phyloP scores from a whole-genome alignment of 1,140 invertebrate genomes.

The Diabrotica undecimpunctata region DNA sequence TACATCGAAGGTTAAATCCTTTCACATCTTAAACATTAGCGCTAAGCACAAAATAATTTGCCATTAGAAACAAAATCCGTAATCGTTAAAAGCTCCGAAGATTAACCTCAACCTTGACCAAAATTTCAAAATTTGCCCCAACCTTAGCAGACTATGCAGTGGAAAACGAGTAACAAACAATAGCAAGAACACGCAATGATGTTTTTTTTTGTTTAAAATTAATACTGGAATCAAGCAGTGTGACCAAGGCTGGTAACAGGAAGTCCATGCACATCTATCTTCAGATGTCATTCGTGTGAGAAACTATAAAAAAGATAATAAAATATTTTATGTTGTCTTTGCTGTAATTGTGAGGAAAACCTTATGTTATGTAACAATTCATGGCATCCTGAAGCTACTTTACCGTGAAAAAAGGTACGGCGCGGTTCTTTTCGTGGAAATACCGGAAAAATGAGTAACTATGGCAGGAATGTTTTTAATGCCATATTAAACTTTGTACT shows the following conservation, averaged over 20 bases:
- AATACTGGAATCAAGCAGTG: conserved; percentile 39
- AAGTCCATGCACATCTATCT: conserved; percentile 44
- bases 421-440: background rate
- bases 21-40: too few relatives aligned
- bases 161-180: conserved; percentile 12
- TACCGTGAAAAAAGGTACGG: background rate
- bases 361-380: conserved; percentile 23
- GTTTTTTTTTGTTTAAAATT: conserved; percentile 36
- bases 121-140: too few relatives aligned
- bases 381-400: background rate
- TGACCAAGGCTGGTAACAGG: conserved; percentile 45
- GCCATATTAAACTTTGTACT: too few relatives aligned
- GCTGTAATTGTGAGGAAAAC: conserved; percentile 30
- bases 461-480: too few relatives aligned
- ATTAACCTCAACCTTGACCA: too few relatives aligned
- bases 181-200: conserved; percentile 22
- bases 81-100: too few relatives aligned
- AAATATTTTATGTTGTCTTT: conserved; percentile 28
- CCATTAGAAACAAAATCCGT: too few relatives aligned
- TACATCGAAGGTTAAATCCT: too few relatives aligned
- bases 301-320: conserved; percentile 40
- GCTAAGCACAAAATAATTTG: too few relatives aligned
- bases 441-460: background rate
- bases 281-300: conserved; percentile 46
- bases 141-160: too few relatives aligned